These are phyloP conservation scores for Balanococcus diminutus DNA, from an alignment of 2,888 invertebrate genomes.

Conservation along the genomic window DNA sequence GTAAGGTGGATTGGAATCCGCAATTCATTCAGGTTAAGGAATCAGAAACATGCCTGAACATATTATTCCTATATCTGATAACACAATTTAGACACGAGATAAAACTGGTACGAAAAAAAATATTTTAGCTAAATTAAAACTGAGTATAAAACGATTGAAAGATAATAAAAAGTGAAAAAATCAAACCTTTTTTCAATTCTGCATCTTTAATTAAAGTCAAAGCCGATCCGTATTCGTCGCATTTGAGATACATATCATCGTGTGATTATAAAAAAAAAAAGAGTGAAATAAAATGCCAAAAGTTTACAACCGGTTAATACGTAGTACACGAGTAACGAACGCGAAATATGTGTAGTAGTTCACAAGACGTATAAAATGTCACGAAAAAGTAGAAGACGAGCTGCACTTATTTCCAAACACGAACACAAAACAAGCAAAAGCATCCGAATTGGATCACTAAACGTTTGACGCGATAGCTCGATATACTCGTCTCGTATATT, in stretches of 20 bases:
- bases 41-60: no score
- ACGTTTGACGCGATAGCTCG: not conserved
- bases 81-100: not conserved
- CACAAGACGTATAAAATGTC: not conserved
- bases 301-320: not conserved
- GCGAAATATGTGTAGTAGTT: not conserved
- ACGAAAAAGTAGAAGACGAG: not conserved
- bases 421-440: not conserved
- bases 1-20: not conserved
- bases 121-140: not conserved
- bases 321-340: not conserved
- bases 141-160: not conserved
- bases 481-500: no score
- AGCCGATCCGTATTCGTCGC: slow-evolving; percentile 29
- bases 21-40: not conserved
- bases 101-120: not conserved
- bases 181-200: slow-evolving; percentile 11
- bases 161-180: not conserved
- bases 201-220: not conserved
- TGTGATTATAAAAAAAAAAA: not conserved
- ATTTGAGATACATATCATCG: slow-evolving; percentile 26
- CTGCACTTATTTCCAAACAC: not conserved
- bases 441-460: not conserved
- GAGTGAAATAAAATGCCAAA: not conserved
- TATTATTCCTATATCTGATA: not conserved